Evolutionary conservation across 92 coral and sea anemone genomes (phyloP).

Genomic region (Siderastrea radians): DNA sequence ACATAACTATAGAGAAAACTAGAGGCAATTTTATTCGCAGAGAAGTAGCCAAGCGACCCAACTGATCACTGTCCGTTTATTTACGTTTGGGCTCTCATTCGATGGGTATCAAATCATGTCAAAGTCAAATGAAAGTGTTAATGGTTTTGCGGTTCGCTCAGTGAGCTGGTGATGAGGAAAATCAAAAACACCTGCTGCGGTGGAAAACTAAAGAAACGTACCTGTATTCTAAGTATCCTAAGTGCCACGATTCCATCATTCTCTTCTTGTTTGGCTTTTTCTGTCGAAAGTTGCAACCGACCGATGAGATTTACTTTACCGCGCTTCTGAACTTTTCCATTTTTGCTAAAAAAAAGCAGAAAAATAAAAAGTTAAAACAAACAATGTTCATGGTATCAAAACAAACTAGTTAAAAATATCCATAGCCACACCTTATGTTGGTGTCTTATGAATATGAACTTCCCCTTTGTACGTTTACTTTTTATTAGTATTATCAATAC

Average conservation of each 20-base stretch:
- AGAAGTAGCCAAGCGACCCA: too few species aligned
- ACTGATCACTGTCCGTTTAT: too few species aligned
- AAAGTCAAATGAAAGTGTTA: too few species aligned
- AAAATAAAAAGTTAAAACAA: not conserved
- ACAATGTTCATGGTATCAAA: not conserved
- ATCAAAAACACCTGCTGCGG: too few species aligned
- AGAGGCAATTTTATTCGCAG: too few species aligned
- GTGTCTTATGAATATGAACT: too few species aligned
- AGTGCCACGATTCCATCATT: slow-evolving; percentile 97
- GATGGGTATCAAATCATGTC: too few species aligned
- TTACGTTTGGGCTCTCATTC: too few species aligned
- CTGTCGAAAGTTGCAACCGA: slow-evolving; percentile 95
- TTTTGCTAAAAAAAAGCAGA: slow-evolving; percentile 68
- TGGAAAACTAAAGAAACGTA: not conserved
- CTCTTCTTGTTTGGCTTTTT: slow-evolving; percentile 93
- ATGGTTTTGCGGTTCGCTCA: not conserved
- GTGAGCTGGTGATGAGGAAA: not conserved
- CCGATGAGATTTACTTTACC: slow-evolving; percentile 98
- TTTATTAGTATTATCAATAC: too few species aligned
- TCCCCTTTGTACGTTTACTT: too few species aligned
- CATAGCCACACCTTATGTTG: not conserved
- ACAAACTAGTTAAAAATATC: not conserved
- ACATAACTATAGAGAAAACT: too few species aligned
- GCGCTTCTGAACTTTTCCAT: slow-evolving; percentile 94
- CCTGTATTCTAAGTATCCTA: slow-evolving; percentile 94